Evolutionary conservation across 2,113 vertebrate genomes (phyloP).

Genomic region (Fulica atra): DNA sequence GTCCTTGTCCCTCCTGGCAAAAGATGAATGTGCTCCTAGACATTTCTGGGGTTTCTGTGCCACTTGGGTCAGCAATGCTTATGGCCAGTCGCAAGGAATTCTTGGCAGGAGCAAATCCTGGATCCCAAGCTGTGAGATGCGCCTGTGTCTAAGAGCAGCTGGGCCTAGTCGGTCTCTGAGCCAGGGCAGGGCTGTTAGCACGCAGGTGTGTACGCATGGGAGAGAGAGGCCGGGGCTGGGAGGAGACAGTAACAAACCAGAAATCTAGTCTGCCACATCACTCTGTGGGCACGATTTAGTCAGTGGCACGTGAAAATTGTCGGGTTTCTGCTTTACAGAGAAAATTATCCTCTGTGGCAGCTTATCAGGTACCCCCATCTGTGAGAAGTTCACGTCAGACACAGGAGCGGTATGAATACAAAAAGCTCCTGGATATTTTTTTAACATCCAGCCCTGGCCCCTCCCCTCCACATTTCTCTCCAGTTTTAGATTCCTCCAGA

Average conservation of each 20-base stretch:
- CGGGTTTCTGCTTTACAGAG: not conserved
- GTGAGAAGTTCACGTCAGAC: not conserved
- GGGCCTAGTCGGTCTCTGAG: not conserved
- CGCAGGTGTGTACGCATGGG: fast-evolving
- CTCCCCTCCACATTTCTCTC: not conserved
- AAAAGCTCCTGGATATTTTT: not conserved
- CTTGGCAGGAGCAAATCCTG: not conserved
- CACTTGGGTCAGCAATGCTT: not conserved
- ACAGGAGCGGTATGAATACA: not conserved
- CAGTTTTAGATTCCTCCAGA: not conserved
- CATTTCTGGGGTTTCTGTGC: not conserved
- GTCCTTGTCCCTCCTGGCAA: not conserved
- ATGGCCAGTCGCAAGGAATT: not conserved
- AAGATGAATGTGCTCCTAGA: not conserved
- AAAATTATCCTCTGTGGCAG: not conserved
- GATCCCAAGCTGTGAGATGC: not conserved
- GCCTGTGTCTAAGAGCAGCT: conserved; percentile 25
- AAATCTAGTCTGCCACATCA: not conserved
- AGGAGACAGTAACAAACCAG: not conserved
- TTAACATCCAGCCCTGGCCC: not conserved
- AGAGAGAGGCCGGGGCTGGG: not conserved
- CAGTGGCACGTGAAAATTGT: not conserved
- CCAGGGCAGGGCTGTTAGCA: not conserved
- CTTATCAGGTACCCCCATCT: not conserved
- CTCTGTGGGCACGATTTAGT: not conserved